Evolutionary conservation across 2,888 invertebrate genomes (phyloP).

Genomic region (Craniophora ligustri): DNA sequence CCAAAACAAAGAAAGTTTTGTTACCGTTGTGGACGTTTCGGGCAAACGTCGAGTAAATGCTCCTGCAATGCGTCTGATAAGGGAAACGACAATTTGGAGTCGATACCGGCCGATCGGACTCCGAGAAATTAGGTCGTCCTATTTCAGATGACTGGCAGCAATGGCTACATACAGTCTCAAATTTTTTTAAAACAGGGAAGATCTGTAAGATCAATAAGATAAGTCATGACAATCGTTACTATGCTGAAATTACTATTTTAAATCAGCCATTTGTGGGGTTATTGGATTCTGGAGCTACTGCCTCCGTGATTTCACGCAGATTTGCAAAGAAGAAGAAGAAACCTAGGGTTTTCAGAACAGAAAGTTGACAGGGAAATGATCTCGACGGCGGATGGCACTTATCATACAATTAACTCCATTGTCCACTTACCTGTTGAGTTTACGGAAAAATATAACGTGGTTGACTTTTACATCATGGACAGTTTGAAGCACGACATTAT

Average conservation of each 20-base stretch:
- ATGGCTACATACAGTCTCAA: constrained; percentile 2
- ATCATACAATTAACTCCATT: constrained; percentile 7
- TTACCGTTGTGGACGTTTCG: constrained; percentile 12
- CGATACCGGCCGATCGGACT: too few species aligned
- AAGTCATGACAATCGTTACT: background rate
- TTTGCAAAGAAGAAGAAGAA: background rate
- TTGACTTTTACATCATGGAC: too few species aligned
- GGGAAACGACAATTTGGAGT: constrained; percentile 13
- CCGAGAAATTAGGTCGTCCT: background rate
- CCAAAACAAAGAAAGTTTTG: constrained; percentile 8
- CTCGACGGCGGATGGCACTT: constrained; percentile 13
- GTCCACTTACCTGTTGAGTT: constrained; percentile 9
- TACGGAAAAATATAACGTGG: constrained; percentile 4
- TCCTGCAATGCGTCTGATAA: background rate
- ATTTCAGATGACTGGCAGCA: constrained; percentile 5
- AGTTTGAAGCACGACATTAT: too few species aligned
- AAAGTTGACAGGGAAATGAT: constrained; percentile 7
- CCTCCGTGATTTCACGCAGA: constrained; percentile 5
- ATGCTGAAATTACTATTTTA: constrained; percentile 3
- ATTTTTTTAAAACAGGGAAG: constrained; percentile 3
- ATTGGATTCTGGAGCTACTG: constrained; percentile 11
- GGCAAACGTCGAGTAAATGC: constrained; percentile 8
- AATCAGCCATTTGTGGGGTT: constrained; percentile 8
- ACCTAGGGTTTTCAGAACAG: background rate
- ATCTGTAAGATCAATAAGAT: constrained; percentile 1